These are phyloP conservation scores for Metallyticus violacea DNA, from an alignment of 2,888 invertebrate species.

Conservation along the genomic window DNA sequence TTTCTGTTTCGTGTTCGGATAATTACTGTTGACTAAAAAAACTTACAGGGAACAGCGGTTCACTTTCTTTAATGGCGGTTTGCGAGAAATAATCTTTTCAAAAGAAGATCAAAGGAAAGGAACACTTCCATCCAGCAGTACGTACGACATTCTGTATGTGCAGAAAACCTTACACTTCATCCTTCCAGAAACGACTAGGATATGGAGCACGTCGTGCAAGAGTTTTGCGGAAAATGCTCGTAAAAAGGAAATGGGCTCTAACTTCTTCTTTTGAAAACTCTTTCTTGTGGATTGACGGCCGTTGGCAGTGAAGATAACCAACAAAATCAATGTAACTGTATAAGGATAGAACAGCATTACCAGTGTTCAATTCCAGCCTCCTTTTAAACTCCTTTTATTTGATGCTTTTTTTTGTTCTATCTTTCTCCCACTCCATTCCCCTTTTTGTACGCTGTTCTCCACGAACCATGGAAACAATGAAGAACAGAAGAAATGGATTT, in stretches of 20 bases:
- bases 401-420: background rate
- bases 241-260: background rate
- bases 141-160: too few relatives aligned
- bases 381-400: background rate
- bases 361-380: conserved; percentile 1
- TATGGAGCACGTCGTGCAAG: background rate
- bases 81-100: background rate
- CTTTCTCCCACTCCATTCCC: background rate
- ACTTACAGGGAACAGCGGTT: background rate
- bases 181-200: too few relatives aligned
- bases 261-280: background rate
- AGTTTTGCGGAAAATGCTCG: conserved; percentile 5
- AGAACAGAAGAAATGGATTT: background rate
- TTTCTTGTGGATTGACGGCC: background rate
- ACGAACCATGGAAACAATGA: background rate
- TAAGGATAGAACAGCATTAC: background rate
- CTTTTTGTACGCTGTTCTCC: background rate
- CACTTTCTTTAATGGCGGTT: background rate
- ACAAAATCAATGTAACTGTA: conserved; percentile 3
- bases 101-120: background rate
- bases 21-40: background rate
- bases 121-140: background rate
- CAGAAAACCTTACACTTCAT: too few relatives aligned
- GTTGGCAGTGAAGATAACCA: background rate
- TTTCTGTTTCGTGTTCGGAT: background rate